phyloP scores from a whole-genome alignment of 2,113 vertebrate genomes.

The Sceloporus undulatus region DNA sequence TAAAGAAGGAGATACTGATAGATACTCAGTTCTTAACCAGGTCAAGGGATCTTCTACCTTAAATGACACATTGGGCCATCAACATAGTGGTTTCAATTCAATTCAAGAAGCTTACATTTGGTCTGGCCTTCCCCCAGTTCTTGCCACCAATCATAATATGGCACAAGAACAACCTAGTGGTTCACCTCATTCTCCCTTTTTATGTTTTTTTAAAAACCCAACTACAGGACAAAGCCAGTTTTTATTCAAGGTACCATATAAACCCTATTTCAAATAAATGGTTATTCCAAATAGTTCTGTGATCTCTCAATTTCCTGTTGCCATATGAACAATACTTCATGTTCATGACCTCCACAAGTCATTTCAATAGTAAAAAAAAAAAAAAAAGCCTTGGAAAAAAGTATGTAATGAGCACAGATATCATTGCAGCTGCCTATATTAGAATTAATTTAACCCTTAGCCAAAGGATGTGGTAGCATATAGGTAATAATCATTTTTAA shows the following conservation, averaged over 20 bases:
- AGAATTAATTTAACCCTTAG: background rate
- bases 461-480: no score
- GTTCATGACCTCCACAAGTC: background rate
- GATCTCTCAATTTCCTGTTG: background rate
- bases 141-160: background rate
- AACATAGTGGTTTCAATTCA: background rate
- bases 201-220: rapidly evolving
- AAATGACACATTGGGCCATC: no score
- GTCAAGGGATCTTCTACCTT: background rate
- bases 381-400: background rate
- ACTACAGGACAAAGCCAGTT: background rate
- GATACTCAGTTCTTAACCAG: background rate
- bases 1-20: no score
- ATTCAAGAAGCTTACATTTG: background rate
- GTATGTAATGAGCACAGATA: background rate
- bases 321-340: background rate
- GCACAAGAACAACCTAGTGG: background rate
- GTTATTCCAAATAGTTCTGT: background rate
- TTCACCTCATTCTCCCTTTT: background rate
- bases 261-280: rapidly evolving
- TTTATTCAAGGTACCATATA: background rate
- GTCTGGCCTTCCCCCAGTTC: background rate
- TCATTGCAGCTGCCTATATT: background rate
- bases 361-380: background rate
- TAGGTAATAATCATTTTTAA: background rate